Base-by-base conservation (phyloP, 1,140 invertebrate species). In the Drosophila burlai region DNA sequence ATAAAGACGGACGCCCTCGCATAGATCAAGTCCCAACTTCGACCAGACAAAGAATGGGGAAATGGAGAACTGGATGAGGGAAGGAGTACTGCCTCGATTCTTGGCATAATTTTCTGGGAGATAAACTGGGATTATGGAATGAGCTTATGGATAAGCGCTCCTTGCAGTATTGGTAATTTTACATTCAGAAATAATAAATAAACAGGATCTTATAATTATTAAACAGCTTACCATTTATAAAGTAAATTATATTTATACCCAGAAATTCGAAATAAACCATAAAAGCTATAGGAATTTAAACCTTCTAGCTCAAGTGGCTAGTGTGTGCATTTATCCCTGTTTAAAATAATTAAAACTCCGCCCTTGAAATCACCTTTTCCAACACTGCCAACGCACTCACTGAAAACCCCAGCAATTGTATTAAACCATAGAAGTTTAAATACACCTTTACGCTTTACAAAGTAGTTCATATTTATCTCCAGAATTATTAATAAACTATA, bases 11-110 rank as follows among this genome's bases (percentile, higher is more conserved):
- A 31, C 54, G 67, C 52, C 68, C 38, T 42, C 43, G 65, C 54
- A 73, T 72, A 73, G 69, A 60, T 73, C 67, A 72, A 60, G 36
- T 67, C 49, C 4, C 49, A 67, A 71, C 63, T 40, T 68, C 10
- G 29, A 7, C 4, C 40, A 46, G 34, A 42, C 26, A 49, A 49
- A 16, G 24, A 26, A 16, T 8, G 24, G 24, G 24, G 3, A 47
- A 24, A 6, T 24, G 45, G 49, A 2, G 6, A 31, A 46, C 15
- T n/a, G 24, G 34, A 6, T 11, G 1, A 10, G 24, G 10, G 1
- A 10, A n/a, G 6, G 2, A 38, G 18, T 11, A n/a, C 61, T 49
- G 24, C 16, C 38, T 72, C 40, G 43, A 47, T 69, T 55, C 63
- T 46, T 42, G 42, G 47, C 65, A 72, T 69, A 71, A 72, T 72